Evolutionary conservation across 2,113 vertebrate species (phyloP).

Genomic region (Rhinolophus sinicus): DNA sequence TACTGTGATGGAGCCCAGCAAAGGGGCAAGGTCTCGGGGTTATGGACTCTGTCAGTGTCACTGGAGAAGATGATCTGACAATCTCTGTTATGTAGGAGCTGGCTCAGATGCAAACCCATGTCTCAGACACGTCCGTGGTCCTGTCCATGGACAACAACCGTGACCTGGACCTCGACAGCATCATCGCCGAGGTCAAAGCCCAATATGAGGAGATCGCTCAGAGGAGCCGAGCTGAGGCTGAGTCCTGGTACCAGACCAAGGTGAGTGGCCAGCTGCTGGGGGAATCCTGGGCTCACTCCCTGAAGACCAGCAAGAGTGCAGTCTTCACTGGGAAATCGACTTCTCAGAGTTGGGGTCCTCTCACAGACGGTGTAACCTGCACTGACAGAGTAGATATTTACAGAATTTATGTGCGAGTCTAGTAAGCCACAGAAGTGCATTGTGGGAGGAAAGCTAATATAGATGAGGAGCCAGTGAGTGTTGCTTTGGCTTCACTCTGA

Average conservation of each 20-base stretch:
- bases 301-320: neutral
- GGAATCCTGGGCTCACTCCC: rapidly evolving
- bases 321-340: rapidly evolving
- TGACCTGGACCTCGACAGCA: slow-evolving; percentile 88
- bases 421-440: neutral
- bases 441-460: neutral
- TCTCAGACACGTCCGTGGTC: slow-evolving; percentile 90
- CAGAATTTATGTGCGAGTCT: neutral
- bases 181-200: slow-evolving; percentile 90
- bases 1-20: neutral
- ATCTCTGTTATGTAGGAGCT: slow-evolving; percentile 83
- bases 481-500: neutral
- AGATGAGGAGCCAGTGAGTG: neutral
- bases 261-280: slow-evolving; percentile 65
- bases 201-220: slow-evolving; percentile 93
- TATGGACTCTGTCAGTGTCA: too few species aligned
- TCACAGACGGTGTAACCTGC: rapidly evolving
- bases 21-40: rapidly evolving
- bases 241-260: slow-evolving; percentile 93
- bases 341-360: rapidly evolving
- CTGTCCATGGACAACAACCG: slow-evolving; percentile 93
- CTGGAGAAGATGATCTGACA: neutral
- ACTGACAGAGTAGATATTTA: neutral
- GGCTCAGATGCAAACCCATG: slow-evolving; percentile 88
- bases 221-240: slow-evolving; percentile 90